These are phyloP conservation scores for Anneissia japonica DNA, from an alignment of 35 echinoderm and acorn worm species.

Conservation along the genomic window DNA sequence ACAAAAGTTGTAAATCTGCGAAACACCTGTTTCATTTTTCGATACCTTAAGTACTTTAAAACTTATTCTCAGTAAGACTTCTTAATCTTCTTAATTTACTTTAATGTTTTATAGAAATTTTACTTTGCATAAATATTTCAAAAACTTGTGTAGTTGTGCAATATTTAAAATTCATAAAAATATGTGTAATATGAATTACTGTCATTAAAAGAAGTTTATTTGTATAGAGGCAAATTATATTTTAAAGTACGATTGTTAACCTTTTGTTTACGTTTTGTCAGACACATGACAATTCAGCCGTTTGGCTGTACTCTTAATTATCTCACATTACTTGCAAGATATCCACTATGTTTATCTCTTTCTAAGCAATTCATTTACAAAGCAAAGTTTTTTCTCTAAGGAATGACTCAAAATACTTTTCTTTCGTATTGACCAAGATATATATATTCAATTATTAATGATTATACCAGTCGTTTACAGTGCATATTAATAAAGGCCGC, in stretches of 20 bases:
- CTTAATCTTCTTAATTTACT: background rate
- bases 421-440: no score
- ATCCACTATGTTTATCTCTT: no score
- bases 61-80: no score
- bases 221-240: background rate
- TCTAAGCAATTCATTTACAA: no score
- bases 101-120: background rate
- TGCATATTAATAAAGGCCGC: no score
- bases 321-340: background rate
- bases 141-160: background rate
- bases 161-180: background rate
- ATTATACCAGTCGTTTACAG: no score
- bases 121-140: background rate
- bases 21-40: background rate
- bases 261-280: background rate
- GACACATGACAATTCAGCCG: background rate
- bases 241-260: background rate
- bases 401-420: no score
- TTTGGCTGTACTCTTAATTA: background rate
- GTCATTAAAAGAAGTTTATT: background rate
- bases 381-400: no score
- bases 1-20: background rate
- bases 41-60: background rate
- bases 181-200: background rate
- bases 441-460: no score